These are phyloP conservation scores for Volucella zonaria DNA, from an alignment of 2,888 invertebrate species.

Conservation along the genomic window DNA sequence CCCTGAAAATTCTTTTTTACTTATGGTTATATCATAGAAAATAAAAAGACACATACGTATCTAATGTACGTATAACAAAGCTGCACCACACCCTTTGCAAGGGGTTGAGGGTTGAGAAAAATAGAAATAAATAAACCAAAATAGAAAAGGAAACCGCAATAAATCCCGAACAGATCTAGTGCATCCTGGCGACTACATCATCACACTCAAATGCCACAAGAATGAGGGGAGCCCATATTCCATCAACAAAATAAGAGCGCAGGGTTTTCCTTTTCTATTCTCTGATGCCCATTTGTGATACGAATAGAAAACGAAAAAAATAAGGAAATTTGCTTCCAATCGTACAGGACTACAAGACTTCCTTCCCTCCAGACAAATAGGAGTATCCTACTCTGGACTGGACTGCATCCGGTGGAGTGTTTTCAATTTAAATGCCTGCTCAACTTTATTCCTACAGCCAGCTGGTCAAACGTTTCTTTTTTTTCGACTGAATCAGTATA, in stretches of 20 bases:
- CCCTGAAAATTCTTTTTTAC: background rate
- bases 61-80: background rate
- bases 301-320: constrained; percentile 10
- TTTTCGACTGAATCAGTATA: background rate
- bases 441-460: constrained; percentile 2
- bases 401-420: constrained; percentile 26
- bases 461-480: background rate
- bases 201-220: constrained; percentile 42
- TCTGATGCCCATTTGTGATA: constrained; percentile 17
- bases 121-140: constrained; percentile 3
- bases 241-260: constrained; percentile 37
- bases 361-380: constrained; percentile 4
- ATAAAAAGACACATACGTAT: background rate
- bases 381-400: constrained; percentile 34
- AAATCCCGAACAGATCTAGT: constrained; percentile 48
- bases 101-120: constrained; percentile 7
- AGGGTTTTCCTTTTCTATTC: constrained; percentile 23
- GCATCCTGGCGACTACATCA: constrained; percentile 28
- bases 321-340: constrained; percentile 34
- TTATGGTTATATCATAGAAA: background rate
- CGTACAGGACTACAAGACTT: constrained; percentile 23
- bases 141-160: constrained; percentile 38
- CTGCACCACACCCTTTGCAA: constrained; percentile 39
- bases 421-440: constrained; percentile 10
- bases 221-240: constrained; percentile 6